A percentile compares a stretch with the other conserved stretches of the same genome.
These are phyloP conservation scores for Drosophila arawakana DNA, from an alignment of 1,140 invertebrate genomes.

Conservation along the genomic window DNA sequence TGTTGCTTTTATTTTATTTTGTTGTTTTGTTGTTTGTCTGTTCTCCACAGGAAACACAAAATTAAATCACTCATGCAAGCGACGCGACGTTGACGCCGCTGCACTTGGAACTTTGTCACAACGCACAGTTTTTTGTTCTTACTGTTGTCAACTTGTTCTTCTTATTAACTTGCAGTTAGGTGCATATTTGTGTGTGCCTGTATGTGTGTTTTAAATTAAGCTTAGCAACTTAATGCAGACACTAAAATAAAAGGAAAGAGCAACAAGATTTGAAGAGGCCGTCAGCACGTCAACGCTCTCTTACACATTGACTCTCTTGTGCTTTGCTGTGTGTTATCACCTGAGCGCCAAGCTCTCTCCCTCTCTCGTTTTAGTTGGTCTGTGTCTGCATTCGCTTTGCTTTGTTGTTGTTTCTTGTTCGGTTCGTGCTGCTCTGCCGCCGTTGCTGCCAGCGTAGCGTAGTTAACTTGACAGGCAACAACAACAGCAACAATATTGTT, in stretches of 20 bases:
- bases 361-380: conserved; percentile 59
- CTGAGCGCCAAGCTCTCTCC: conserved; percentile 30
- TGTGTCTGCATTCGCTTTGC: conserved; percentile 47
- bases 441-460: conserved; percentile 72
- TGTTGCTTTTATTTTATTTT: conserved; percentile 63
- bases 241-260: conserved; percentile 15
- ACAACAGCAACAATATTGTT: conserved; percentile 59
- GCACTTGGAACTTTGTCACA: conserved; percentile 68
- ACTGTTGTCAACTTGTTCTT: conserved; percentile 44
- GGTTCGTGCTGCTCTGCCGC: conserved; percentile 44
- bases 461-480: conserved; percentile 69
- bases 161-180: conserved; percentile 24
- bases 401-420: conserved; percentile 48
- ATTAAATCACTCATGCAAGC: conserved; percentile 73
- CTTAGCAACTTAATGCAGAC: conserved; percentile 24
- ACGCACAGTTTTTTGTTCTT: conserved; percentile 42
- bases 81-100: conserved; percentile 51
- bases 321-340: conserved; percentile 43
- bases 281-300: conserved; percentile 40
- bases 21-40: conserved; percentile 35
- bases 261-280: conserved; percentile 35
- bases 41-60: conserved; percentile 74
- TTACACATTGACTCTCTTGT: conserved; percentile 25
- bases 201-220: conserved; percentile 49
- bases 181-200: not conserved